These are phyloP conservation scores for Lumbricus terrestris DNA, from an alignment of 2,888 invertebrate species.

Conservation along the genomic window DNA sequence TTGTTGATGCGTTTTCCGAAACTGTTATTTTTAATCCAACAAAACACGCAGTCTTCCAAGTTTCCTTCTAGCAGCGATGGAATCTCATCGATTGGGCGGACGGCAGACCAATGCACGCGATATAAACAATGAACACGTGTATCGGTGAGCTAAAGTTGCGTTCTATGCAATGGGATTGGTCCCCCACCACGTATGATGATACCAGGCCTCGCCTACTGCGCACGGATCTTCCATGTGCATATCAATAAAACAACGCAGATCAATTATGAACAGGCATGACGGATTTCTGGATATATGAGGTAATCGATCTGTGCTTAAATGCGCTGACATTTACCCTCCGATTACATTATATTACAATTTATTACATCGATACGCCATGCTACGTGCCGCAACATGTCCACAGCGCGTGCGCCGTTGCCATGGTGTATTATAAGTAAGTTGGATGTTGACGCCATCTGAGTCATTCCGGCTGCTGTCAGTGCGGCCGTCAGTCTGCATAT, in stretches of 20 bases:
- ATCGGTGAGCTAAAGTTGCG: neutral
- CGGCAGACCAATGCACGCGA: neutral
- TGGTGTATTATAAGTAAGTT: constrained; percentile 3
- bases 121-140: neutral
- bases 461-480: neutral
- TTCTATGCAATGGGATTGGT: neutral
- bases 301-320: neutral
- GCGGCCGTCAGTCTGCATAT: neutral
- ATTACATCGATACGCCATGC: neutral
- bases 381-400: neutral
- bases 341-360: constrained; percentile 3
- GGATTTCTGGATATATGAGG: neutral
- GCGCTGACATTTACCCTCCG: neutral
- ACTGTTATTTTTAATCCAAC: neutral
- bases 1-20: neutral
- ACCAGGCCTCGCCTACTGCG: neutral
- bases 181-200: neutral
- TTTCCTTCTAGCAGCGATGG: neutral
- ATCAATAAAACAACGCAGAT: neutral
- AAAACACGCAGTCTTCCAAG: neutral
- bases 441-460: constrained; percentile 3
- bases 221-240: neutral
- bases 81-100: neutral
- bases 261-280: neutral
- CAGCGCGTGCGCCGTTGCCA: neutral